These are phyloP conservation scores for Pseudocheirus occidentalis DNA, from an alignment of 2,797 vertebrate genomes.

Conservation along the genomic window DNA sequence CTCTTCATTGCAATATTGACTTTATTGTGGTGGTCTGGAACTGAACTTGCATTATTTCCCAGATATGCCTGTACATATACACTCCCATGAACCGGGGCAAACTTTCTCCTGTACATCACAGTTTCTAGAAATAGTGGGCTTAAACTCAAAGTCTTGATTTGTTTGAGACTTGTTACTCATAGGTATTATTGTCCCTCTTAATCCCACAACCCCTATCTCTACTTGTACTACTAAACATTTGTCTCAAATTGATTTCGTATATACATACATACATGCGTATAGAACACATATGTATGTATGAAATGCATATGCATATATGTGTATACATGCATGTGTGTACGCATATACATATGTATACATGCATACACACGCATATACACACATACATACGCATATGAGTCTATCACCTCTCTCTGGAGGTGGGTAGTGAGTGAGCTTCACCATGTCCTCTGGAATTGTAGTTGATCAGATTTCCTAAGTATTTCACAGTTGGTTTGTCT, in stretches of 20 bases:
- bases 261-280: too few species aligned
- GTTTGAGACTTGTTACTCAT: neutral
- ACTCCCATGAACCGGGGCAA: too few species aligned
- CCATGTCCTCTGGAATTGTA: neutral
- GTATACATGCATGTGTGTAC: too few species aligned
- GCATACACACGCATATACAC: too few species aligned
- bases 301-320: too few species aligned
- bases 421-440: neutral
- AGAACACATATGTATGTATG: too few species aligned
- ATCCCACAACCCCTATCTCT: too few species aligned
- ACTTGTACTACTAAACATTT: too few species aligned
- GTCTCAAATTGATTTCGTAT: too few species aligned
- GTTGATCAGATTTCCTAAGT: neutral
- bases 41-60: neutral
- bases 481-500: neutral
- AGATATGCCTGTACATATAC: neutral
- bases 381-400: too few species aligned
- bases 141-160: neutral
- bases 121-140: neutral
- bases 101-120: neutral
- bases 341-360: too few species aligned
- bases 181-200: neutral
- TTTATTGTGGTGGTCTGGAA: neutral
- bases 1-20: neutral
- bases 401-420: neutral